phyloP scores from a whole-genome alignment of 2,888 invertebrate species.

The Caenorhabditis drosophilae region DNA sequence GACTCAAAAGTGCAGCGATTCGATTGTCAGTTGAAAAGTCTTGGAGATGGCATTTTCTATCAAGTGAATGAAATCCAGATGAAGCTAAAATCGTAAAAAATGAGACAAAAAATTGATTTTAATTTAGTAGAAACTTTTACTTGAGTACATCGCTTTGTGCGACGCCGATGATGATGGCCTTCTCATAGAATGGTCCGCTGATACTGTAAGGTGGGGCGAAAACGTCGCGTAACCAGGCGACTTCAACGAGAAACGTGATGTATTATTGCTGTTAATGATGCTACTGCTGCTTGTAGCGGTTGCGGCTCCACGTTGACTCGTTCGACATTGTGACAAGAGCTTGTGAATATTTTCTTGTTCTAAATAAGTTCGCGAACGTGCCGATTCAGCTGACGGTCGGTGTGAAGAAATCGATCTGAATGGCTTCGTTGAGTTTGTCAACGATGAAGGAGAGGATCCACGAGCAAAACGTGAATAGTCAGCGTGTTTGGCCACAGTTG shows the following conservation, averaged over 20 bases:
- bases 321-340: constrained; percentile 57
- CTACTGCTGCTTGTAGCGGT: constrained; percentile 12
- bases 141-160: constrained; percentile 20
- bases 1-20: constrained; percentile 39
- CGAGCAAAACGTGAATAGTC: constrained; percentile 30
- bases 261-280: too few species aligned
- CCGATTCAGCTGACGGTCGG: constrained; percentile 35
- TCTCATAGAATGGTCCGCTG: constrained; percentile 45
- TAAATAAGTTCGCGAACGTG: constrained; percentile 36
- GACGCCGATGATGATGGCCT: constrained; percentile 5
- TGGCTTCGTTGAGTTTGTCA: neutral
- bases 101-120: too few species aligned
- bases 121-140: constrained; percentile 6
- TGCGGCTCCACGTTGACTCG: constrained; percentile 54
- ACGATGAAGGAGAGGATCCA: constrained; percentile 4
- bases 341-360: constrained; percentile 58
- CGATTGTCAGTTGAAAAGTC: constrained; percentile 42
- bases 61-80: constrained; percentile 55
- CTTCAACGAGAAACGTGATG: constrained; percentile 19
- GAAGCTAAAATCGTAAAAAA: too few species aligned
- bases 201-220: constrained; percentile 36
- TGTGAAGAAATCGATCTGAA: neutral
- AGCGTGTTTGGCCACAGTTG: constrained; percentile 34
- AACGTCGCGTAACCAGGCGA: constrained; percentile 43
- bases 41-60: constrained; percentile 55